Evolutionary conservation across 2,888 invertebrate species (phyloP), one percentile per base, ranked within the genome.

Genomic region (Philereme vetulata): DNA sequence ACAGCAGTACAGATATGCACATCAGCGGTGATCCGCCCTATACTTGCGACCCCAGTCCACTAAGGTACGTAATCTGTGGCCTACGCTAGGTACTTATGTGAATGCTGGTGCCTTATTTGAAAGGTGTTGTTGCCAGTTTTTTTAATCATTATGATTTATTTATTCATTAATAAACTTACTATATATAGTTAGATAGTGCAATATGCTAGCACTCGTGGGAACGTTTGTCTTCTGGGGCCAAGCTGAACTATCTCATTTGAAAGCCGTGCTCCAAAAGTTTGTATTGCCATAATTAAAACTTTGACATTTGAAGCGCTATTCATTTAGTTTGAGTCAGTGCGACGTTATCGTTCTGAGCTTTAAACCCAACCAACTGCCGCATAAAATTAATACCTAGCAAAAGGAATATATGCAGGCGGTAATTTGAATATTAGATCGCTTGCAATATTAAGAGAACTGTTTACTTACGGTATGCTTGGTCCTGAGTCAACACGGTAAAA

Each of bases 31-130:
- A 90, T 72, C 84, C 88, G 58, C 85, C 88, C 38, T 90, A 88
- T 80, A 85, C 88, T 54, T 88, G 90, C 81, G 88, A 90, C 73
- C 87, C 92, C 72, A 93, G 91, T 78, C 90, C 90, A 42, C 84
- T 90, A 63, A 87, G 90, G 91, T 91, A 43, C 7, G 46, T 38
- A 9, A 35, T 6, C 1, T 38, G 35, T 36, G 4, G 7, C 11
- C 40, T 9, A 3, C 4, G n/a, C 2, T n/a, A 46, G 33, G 21
- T 21, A 21, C 21, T 21, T 21, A 21, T 21, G 21, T 21, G 1
- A 21, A 21, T 21, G 21, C 21, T 21, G 21, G 21, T 1, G 21
- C 1, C 21, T 21, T 21, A 21, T 21, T 21, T 1, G 21, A 21
- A 21, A 21, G 21, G 2, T 21, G 21, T 21, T 21, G 2, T 21